Base-by-base conservation (phyloP, 2,888 invertebrate species). In the Formica aserva region DNA sequence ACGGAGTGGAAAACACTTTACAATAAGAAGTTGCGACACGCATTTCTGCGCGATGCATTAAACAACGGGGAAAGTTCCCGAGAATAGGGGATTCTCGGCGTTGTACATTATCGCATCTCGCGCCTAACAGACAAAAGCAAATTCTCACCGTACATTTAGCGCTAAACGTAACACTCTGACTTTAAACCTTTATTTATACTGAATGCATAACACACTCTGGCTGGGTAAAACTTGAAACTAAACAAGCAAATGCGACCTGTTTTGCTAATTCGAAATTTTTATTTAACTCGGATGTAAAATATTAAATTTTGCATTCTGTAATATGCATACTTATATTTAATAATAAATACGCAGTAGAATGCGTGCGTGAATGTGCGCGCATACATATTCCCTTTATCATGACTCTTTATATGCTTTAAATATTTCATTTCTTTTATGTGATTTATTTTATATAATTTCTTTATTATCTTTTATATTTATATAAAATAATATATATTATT, bases 11-110 rank as follows among this genome's bases (percentile, higher is more conserved):
- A 67, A 78, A 78, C 29, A 77, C 55, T 77, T 52, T n/a, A 55
- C 65, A 57, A 71, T 69, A 78, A 78, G 77, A 78, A 78, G 69
- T 63, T 82, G 80, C 82, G 65, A 80, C 57, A 80, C 45, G 32
- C 41, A 65, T 66, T 80, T 77, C 63, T 38, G 41, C 55, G 65
- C 26, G 35, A 77, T 22, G 69, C 69, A 41, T 69, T 69, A 78
- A 69, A 57, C 69, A 57, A 76, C 63, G 35, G 69, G 41, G 41
- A 78, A 78, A 78, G 77, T 78, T 78, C 1, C 41, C 71, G 77
- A n/a, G 48, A 78, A 78, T 57, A 57, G 13, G 9, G 18, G 67
- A 41, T 41, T 57, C 77, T 57, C 15, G 22, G 29, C 29, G 66
- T 26, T 22, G 52, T 55, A 67, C 67, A 78, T 78, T 78, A 78